Base-by-base conservation (phyloP, 2,797 vertebrate species). In the Pipistrellus pipistrellus region DNA sequence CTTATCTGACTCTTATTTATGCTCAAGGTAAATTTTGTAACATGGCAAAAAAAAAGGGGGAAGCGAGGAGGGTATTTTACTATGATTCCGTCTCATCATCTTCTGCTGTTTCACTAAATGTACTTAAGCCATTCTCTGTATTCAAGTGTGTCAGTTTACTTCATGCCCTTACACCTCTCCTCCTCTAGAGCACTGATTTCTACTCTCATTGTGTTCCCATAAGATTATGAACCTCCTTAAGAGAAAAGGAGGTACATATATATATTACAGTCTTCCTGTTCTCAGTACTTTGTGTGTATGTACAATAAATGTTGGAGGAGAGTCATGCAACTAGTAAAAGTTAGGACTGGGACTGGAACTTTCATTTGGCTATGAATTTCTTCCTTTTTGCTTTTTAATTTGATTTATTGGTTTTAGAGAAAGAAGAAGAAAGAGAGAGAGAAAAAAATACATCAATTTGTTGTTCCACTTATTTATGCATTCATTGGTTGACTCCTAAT, bases 11-110 rank as follows among this genome's bases (percentile, higher is more conserved):
- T 76, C n/a, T 6, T 35, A 57, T n/a, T 91, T 57, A 25, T 41
- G 30, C 23, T 59, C 55, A 81, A 53, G 62, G 17, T 86, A 44
- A 44, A 73, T 78, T 59, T 88, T 77, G 89, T 95, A 77, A 83
- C 62, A 73, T 93, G 69, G 25, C 75, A 38, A 35, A 48, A 73
- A 72, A 80, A 46, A 44, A 10, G 8, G 44, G 44, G 44, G 44
- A 44, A 44, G 38, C 4, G 38, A 38, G 57, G 11, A 12, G 18
- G 30, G 4, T 55, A 55, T 32, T 86, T 90, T 82, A 38, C 59
- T n/a, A 48, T 81, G 48, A 90, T 10, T 73, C 20, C 38, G 9
- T 90, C 55, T 17, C 41, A 18, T 91, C 12, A 17, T 44, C 18
- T 72, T 44, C 18, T 72, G 75, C 23, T 38, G 0, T 77, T 72